Evolutionary conservation across 2,888 invertebrate genomes (phyloP), one percentile per base, ranked within the genome.

Genomic region (Penaeus monodon): DNA sequence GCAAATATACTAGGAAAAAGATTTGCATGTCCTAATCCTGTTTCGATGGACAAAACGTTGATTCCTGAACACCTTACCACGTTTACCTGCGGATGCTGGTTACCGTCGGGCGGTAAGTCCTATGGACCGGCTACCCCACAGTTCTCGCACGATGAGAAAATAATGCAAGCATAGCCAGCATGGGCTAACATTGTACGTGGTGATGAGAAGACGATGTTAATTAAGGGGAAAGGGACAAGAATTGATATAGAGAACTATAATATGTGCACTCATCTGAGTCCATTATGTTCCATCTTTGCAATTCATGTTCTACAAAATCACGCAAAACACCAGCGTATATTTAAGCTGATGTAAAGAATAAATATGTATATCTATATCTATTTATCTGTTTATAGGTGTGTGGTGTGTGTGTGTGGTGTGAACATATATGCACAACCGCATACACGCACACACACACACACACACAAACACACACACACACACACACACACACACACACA

Each of bases 181-280:
- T 96, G 0, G 98, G 98, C 76, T n/a, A 97, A 94, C 10, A 96
- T n/a, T 94, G 92, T 98, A 98, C 6, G 97, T 97, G 76, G 97
- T 94, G 66, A 96, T 93, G 92, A 97, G 92, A 97, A 95, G 70
- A 96, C 92, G 88, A 97, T 94, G 93, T 97, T 97, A 92, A 98
- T 91, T 97, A 29, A 38, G 93, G 92, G 90, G 90, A 89, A 90
- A 90, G 81, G 73, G 1, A 33, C 33, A 64, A 7, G 63, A 20
- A 14, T 7, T 22, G 38, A 10, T 27, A 74, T 3, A 33, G 14
- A 24, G 33, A 33, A 29, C 29, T 29, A 8, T 33, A 3, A 27
- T n/a, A 33, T 22, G 20, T 3, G 33, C 27, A 74, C 38, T n/a
- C n/a, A 24, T n/a, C 33, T 63, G 24, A 65, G 33, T 29, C 22